Base-by-base conservation (phyloP, 2,888 invertebrate genomes). In the Gandaritis pyraliata region DNA sequence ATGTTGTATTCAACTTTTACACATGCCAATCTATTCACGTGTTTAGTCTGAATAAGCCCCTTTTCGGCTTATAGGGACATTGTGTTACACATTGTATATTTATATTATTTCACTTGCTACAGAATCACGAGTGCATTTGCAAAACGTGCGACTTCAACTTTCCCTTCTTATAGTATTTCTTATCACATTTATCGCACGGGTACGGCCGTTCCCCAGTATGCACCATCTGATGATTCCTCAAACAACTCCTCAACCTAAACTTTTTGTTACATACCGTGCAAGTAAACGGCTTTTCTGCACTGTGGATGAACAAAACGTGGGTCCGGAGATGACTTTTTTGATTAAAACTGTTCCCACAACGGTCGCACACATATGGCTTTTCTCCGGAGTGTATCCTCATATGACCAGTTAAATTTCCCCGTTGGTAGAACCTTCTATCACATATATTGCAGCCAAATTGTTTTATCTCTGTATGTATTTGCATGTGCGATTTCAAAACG, bases 221-320 rank as follows among this genome's bases (percentile, higher is more conserved):
- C 0, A 54, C 54, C 60, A 54, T 49, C 8, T 16, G 18, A 39
- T 59, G 59, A 8, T 64, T 56, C 18, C 59, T 36, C 13, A 66
- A 16, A 54, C 54, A 60, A 16, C 54, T 50, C 16, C 16, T 45
- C 10, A 60, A 23, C 13, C 54, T 72, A 58, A 79, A 54, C 46
- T 29, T 46, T 16, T 59, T 59, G 11, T 43, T 59, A 11, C 59
- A 59, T 2, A 51, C 3, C 0, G 15, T 23, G 15, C 58, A 58
- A 7, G 51, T 51, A 4, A 45, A 58, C 15, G 58, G 58, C 11
- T 51, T 15, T 1, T 58, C 51, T 0, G 39, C 10, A 3, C 76
- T 69, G 18, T 80, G 80, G 0, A 76, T 51, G n/a, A 58, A 51
- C 29, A 58, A 12, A 0, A 52, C 53, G 43, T 65, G 59, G 2